A percentile compares a stretch with the other conserved stretches of the same genome.
phyloP scores from a whole-genome alignment of 1,140 invertebrate genomes.

The Mycetomoellerius zeteki region DNA sequence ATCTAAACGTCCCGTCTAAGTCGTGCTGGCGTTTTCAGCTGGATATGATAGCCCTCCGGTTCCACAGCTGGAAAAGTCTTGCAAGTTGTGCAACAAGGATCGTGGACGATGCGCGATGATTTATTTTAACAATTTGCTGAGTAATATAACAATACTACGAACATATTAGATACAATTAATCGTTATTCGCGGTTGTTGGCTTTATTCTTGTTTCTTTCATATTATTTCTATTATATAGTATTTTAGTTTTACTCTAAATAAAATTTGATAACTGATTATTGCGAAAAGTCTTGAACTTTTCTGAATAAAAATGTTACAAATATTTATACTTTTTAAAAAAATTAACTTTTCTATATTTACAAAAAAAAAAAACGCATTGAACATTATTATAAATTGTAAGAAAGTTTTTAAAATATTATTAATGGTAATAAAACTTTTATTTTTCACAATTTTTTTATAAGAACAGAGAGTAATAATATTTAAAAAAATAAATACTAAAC shows the following conservation, averaged over 20 bases:
- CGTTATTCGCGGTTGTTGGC: background rate
- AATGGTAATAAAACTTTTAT: background rate
- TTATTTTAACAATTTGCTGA: slow-evolving; percentile 35
- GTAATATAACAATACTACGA: background rate
- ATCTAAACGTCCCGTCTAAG: slow-evolving; percentile 77
- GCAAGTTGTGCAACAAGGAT: background rate
- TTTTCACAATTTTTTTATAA: background rate
- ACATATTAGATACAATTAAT: background rate
- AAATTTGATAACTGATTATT: background rate
- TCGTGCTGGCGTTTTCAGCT: slow-evolving; percentile 62
- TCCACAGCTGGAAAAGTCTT: slow-evolving; percentile 45
- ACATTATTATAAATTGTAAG: background rate
- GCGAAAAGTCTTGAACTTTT: background rate
- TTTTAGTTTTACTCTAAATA: background rate
- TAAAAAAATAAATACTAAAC: background rate
- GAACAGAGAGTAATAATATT: background rate
- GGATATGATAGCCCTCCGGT: slow-evolving; percentile 9
- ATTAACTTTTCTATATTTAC: background rate
- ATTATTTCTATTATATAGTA: background rate
- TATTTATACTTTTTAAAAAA: background rate
- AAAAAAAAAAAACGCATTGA: slow-evolving; percentile 7
- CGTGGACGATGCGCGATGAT: slow-evolving; percentile 16
- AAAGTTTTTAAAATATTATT: slow-evolving; percentile 1
- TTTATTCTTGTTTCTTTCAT: slow-evolving; percentile 3
- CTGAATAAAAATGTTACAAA: background rate